Base-by-base conservation (phyloP, 2,113 vertebrate genomes). In the Penelope pileata region DNA sequence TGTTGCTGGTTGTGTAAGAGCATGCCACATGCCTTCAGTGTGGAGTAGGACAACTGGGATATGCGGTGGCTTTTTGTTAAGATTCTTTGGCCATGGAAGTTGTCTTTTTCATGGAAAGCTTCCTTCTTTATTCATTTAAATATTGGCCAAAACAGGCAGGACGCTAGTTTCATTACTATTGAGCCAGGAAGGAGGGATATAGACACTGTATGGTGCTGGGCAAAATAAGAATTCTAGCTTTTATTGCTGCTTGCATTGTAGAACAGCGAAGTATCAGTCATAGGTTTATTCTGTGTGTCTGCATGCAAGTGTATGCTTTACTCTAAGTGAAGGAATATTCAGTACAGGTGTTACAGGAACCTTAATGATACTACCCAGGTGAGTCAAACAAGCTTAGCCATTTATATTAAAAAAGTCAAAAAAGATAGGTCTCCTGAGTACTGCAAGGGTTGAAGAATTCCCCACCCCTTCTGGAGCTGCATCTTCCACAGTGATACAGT, bases 331-430 rank as follows among this genome's bases (percentile, higher is more conserved):
- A 94, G 62, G 62, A 59, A n/a, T 50, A 40, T 48, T 66, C 70
- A 13, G 92, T 91, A 36, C 9, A 12, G 78, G 94, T 96, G 47
- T 88, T 79, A 66, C 17, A 83, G 88, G 69, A 97, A 77, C 79
- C 38, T 13, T 30, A 83, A 62, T 66, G 54, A 38, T 63, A 73
- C 78, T 50, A 73, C 56, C 7, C 32, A 6, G 16, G 34, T 62
- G 34, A 88, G 32, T 51, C 48, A 77, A 81, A n/a, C 23, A 51
- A 63, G 9, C 14, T 19, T 23, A 63, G 24, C 47, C 17, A 17
- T 63, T 83, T 69, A 42, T 54, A 30, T 2, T 8, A 59, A 78
- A 51, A n/a, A 27, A 23, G 23, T 29, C 4, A 67, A 54, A 51
- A 34, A 50, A 53, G 13, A 24, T 18, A 48, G 19, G 27, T 36